phyloP scores from a whole-genome alignment of 1,140 invertebrate species.

The Leptestheria dahalacensis region DNA sequence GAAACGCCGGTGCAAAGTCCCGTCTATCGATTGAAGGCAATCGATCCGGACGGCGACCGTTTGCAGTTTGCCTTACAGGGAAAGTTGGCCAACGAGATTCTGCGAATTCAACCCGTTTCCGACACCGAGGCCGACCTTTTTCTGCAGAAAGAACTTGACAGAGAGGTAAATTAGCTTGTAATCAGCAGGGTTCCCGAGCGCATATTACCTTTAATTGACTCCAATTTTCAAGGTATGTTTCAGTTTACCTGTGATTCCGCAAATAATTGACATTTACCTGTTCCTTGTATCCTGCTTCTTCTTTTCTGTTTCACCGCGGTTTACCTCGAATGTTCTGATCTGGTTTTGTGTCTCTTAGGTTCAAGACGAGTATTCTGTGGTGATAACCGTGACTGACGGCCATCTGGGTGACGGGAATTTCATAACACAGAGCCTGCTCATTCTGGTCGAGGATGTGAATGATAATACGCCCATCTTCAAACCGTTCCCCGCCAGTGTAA shows the following conservation, averaged over 20 bases:
- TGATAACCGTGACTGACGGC: constrained; percentile 77
- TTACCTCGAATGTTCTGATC: too few species aligned
- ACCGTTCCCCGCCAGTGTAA: constrained; percentile 64
- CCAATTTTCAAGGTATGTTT: too few species aligned
- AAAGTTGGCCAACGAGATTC: constrained; percentile 54
- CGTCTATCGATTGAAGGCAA: constrained; percentile 62
- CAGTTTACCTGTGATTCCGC: too few species aligned
- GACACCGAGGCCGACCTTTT: constrained; percentile 70
- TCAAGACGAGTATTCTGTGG: constrained; percentile 70
- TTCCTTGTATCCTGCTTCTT: too few species aligned
- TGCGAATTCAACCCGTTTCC: constrained; percentile 63
- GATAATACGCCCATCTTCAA: constrained; percentile 78
- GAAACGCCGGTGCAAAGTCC: constrained; percentile 67
- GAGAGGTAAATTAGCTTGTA: constrained; percentile 44
- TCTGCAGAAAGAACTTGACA: constrained; percentile 72
- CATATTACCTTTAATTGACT: too few species aligned
- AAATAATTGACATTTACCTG: too few species aligned
- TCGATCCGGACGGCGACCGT: constrained; percentile 69
- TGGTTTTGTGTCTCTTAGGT: too few species aligned
- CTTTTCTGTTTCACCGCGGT: too few species aligned
- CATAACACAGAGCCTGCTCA: constrained; percentile 72
- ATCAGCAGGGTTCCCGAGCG: not conserved
- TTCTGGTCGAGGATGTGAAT: constrained; percentile 81
- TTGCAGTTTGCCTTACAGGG: constrained; percentile 67
- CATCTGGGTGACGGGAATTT: constrained; percentile 71